A percentile compares a stretch with the other conserved stretches of the same genome.
Evolutionary conservation across 2,888 invertebrate genomes (phyloP).

Genomic region (Platycheirus albimanus): DNA sequence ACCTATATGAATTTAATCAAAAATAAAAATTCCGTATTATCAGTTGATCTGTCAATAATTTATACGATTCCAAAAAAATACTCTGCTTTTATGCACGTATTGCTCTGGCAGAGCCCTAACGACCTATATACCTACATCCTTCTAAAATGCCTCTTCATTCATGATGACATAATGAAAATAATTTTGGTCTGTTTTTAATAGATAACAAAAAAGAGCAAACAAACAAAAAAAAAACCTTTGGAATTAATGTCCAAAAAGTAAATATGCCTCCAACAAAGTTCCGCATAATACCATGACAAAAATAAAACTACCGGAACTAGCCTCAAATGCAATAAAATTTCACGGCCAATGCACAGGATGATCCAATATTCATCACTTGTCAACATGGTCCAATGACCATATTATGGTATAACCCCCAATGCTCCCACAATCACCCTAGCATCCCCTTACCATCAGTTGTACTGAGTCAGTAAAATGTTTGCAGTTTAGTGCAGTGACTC

Average conservation of each 20-base stretch:
- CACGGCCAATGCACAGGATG: constrained; percentile 73
- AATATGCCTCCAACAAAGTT: constrained; percentile 10
- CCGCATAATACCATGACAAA: constrained; percentile 64
- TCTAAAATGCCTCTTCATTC: constrained; percentile 26
- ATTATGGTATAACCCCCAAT: constrained; percentile 37
- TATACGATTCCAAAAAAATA: too few relatives aligned
- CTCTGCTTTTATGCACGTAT: too few relatives aligned
- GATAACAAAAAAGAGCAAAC: too few relatives aligned
- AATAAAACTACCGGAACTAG: constrained; percentile 70
- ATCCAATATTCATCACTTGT: constrained; percentile 73
- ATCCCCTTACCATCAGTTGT: too few relatives aligned
- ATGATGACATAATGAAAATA: constrained; percentile 30
- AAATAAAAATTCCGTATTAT: too few relatives aligned
- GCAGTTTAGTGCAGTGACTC: constrained; percentile 73
- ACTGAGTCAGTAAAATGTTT: constrained; percentile 40
- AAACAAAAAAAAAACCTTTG: constrained; percentile 9
- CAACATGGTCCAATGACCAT: constrained; percentile 70
- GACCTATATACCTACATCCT: constrained; percentile 57
- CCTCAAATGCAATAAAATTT: constrained; percentile 74
- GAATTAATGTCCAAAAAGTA: constrained; percentile 16
- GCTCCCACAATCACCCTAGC: background rate
- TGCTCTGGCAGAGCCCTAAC: too few relatives aligned
- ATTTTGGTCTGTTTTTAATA: background rate
- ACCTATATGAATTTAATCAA: too few relatives aligned
- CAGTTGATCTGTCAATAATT: too few relatives aligned